These are phyloP conservation scores for Forbesichthys papilliferus DNA, from an alignment of 2,113 vertebrate genomes.

Conservation along the genomic window DNA sequence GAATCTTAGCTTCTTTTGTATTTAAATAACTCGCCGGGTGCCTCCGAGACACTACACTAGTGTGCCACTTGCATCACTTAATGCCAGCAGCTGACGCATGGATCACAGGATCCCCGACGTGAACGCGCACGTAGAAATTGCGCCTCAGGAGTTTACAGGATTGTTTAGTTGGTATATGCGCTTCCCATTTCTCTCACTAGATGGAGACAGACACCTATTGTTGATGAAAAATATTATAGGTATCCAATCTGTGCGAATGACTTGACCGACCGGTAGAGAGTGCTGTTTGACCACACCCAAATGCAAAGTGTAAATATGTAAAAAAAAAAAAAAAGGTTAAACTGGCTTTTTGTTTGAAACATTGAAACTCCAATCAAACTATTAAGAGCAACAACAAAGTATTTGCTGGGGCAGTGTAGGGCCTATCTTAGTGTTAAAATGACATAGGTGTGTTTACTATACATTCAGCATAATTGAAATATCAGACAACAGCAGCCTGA, in stretches of 20 bases:
- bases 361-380: too few species aligned
- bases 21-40: conserved; percentile 55
- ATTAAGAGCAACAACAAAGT: too few species aligned
- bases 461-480: too few species aligned
- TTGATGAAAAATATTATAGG: background rate
- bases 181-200: conserved; percentile 12
- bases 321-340: too few species aligned
- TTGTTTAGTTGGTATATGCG: background rate
- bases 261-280: conserved; percentile 26
- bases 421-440: too few species aligned
- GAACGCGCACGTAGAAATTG: conserved; percentile 61
- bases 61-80: conserved; percentile 31
- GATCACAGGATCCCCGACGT: conserved; percentile 31
- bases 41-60: conserved; percentile 31
- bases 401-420: too few species aligned
- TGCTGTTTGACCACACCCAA: background rate
- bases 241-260: too few species aligned
- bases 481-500: too few species aligned
- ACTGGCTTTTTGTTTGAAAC: too few species aligned
- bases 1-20: conserved; percentile 35
- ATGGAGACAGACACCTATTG: conserved; percentile 42
- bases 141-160: conserved; percentile 2
- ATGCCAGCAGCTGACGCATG: conserved; percentile 44
- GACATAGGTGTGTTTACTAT: too few species aligned
- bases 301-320: too few species aligned